Conservation (phyloP, 2,888 invertebrate genomes). For the Amblyjoppa proteus region DNA sequence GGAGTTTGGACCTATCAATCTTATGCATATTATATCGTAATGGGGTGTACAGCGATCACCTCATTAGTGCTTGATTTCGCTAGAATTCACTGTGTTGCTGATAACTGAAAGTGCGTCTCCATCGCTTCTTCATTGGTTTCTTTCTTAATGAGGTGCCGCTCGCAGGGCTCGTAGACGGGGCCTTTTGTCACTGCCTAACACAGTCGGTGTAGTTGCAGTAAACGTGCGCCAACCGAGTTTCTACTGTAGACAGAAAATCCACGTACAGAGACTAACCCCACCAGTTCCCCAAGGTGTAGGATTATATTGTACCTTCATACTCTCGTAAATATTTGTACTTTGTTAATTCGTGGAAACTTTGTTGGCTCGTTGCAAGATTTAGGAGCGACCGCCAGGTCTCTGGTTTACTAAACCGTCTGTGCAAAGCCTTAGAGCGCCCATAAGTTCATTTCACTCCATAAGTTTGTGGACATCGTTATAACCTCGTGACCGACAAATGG, state of each 20-base stretch:
- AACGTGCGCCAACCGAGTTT: neutral
- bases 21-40: too few species aligned
- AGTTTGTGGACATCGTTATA: neutral
- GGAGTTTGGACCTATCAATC: too few species aligned
- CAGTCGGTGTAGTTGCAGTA: neutral
- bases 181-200: neutral
- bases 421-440: neutral
- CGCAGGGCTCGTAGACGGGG: neutral
- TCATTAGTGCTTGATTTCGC: neutral
- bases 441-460: neutral
- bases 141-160: neutral
- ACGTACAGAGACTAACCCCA: neutral
- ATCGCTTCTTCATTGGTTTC: neutral
- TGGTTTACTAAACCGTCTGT: neutral
- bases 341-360: neutral
- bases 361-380: neutral
- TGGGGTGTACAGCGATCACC: too few species aligned
- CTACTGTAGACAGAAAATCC: neutral
- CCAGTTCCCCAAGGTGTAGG: neutral
- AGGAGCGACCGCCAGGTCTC: neutral
- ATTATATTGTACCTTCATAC: neutral
- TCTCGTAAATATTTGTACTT: slow-evolving; percentile 16
- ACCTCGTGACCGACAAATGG: neutral
- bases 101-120: neutral
- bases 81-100: neutral